Base-by-base conservation (phyloP, 2,797 vertebrate genomes). In the Argentina silus region DNA sequence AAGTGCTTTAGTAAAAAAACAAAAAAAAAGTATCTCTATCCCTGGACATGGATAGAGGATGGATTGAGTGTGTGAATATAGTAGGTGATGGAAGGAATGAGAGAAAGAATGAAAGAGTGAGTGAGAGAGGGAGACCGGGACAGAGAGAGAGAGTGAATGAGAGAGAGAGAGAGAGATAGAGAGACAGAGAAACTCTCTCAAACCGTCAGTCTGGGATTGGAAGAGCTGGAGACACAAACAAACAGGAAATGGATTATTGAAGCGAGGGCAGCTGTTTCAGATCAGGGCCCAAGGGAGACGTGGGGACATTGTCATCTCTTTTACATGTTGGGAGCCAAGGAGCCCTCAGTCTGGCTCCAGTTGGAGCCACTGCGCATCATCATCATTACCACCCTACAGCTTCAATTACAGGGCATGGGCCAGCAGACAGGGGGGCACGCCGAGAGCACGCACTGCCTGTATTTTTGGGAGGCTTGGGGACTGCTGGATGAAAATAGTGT, bases 381-480 rank as follows among this genome's bases (percentile, higher is more conserved):
- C 87, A 85, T 42, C 12, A 44, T 6, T 4, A 23, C 87, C 89
- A 90, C 86, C 84, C 85, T 84, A 79, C 77, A 84, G 82, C 84
- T 91, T 87, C 89, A 90, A 92, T 92, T 91, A 92, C 86, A 92
- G 88, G 90, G 86, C 84, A 86, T 14, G 27, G 75, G 77, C 70
- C 78, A 84, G 82, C 73, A 27, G 9, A 15, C 56, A 36, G 43
- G 11, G 19, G 21, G 81, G 72, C 42, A 61, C 77, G 76, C 57
- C 78, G 76, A 17, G 62, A 88, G 6, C n/a, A 43, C 76, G 80
- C 79, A 76, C 75, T 78, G 79, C 10, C 76, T 83, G 71, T 84
- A 90, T 89, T 90, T 91, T 89, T 86, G 78, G 85, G 82, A 87
- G 44, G 69, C 75, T 63, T 77, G 73, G 75, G 63, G 63, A 75